Base-by-base conservation (phyloP, 2,888 invertebrate genomes). In the Hetaerina titia region DNA sequence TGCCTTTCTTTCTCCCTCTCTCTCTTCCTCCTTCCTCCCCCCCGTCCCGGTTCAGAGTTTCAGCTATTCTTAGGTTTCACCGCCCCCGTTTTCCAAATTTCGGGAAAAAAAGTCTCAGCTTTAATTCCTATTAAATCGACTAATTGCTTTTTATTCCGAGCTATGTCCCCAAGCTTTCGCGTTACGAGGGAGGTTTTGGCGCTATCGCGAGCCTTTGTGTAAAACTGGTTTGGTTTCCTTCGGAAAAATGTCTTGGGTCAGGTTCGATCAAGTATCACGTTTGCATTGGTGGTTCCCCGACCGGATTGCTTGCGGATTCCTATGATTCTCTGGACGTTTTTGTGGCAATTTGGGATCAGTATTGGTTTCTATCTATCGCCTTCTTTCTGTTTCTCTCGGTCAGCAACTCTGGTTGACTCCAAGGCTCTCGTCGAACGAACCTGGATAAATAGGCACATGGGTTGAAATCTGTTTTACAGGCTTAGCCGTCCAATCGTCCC, bases 141-240 rank as follows among this genome's bases (percentile, higher is more conserved):
- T 81, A 81, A 81, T 81, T 81, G 81, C 81, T 81, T 81, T 81
- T 81, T 25, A 13, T 81, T 13, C 81, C 81, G 81, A 25, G 13
- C 22, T 15, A 11, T 11, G 81, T 31, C 31, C 13, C 31, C 31
- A 11, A 8, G 25, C 31, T 22, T 31, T 81, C 81, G 11, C n/a
- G 11, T 6, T 31, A 81, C 8, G 81, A 31, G 31, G 81, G 22
- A 15, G 31, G 31, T 81, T 81, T 81, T 11, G 8, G 25, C 7
- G n/a, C 7, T 8, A 25, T 31, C 5, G 25, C 31, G 81, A 81
- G 25, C 31, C 81, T 31, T 81, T 31, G 25, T 81, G 19, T 11
- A 11, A 1, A 81, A 7, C 31, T 1, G 11, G 81, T 15, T 81
- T 81, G 81, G 31, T 31, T 81, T 31, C 4, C n/a, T 31, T 1